phyloP scores from a whole-genome alignment of 1,140 invertebrate genomes.

The Doryteuthis pealeii region DNA sequence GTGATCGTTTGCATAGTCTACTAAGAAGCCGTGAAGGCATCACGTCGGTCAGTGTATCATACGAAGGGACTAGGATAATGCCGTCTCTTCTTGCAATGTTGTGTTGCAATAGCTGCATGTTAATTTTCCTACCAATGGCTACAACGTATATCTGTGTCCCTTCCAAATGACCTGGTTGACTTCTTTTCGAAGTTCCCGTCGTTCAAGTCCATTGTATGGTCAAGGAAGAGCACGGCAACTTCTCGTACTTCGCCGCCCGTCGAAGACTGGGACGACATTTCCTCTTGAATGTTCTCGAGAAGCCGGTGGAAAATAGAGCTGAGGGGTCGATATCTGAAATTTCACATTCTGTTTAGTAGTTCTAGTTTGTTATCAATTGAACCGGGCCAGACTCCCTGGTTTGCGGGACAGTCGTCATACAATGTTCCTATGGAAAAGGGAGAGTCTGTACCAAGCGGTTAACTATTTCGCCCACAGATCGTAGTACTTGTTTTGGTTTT shows the following conservation, averaged over 20 bases:
- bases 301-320: background rate
- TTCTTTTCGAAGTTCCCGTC: background rate
- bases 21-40: background rate
- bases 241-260: background rate
- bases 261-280: background rate
- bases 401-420: background rate
- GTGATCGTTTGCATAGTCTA: background rate
- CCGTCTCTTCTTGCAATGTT: background rate
- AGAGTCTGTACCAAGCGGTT: background rate
- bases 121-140: background rate
- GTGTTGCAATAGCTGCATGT: background rate
- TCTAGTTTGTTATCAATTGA: slow-evolving; percentile 1
- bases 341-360: background rate
- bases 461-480: background rate
- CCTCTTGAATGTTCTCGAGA: background rate
- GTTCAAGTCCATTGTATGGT: background rate
- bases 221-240: background rate
- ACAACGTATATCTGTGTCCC: background rate
- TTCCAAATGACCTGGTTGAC: background rate
- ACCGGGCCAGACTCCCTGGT: background rate
- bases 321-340: background rate
- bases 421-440: background rate
- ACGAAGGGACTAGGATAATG: background rate
- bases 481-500: background rate
- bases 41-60: background rate